Evolutionary conservation across 2,888 invertebrate genomes (phyloP).

Genomic region (Neria commutata): DNA sequence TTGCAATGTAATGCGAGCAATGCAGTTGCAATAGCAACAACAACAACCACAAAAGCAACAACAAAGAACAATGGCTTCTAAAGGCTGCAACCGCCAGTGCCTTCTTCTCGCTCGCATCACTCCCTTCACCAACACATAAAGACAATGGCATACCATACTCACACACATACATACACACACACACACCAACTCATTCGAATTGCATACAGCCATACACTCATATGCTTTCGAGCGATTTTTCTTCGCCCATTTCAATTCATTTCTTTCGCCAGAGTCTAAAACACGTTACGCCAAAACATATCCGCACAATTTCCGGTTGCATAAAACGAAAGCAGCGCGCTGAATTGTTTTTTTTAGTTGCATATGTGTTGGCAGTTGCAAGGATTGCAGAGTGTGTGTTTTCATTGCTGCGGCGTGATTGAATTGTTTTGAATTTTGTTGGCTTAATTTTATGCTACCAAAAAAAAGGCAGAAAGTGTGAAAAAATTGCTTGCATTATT

Average conservation of each 20-base stretch:
- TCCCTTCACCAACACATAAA: no score
- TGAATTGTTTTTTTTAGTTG: no score
- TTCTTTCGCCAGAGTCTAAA: constrained; percentile 24
- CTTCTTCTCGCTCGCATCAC: no score
- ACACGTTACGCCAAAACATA: constrained; percentile 18
- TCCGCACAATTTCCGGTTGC: constrained; percentile 30
- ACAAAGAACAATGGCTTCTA: background rate
- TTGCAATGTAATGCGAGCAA: background rate
- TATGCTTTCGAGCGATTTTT: no score
- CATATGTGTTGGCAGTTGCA: constrained; percentile 3
- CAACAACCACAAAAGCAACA: constrained; percentile 1
- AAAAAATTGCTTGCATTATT: no score
- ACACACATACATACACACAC: no score
- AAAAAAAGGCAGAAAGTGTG: background rate
- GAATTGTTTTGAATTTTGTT: no score
- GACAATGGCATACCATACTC: no score
- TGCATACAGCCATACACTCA: no score
- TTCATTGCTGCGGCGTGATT: background rate
- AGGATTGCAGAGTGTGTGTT: background rate
- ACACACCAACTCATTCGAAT: no score
- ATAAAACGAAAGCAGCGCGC: background rate
- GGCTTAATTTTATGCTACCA: background rate
- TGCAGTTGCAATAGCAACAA: constrained; percentile 2
- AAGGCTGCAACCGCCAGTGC: background rate
- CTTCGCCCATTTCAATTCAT: constrained; percentile 27